Conservation (phyloP, 1,140 invertebrate species). For the Nylanderia fulva region DNA sequence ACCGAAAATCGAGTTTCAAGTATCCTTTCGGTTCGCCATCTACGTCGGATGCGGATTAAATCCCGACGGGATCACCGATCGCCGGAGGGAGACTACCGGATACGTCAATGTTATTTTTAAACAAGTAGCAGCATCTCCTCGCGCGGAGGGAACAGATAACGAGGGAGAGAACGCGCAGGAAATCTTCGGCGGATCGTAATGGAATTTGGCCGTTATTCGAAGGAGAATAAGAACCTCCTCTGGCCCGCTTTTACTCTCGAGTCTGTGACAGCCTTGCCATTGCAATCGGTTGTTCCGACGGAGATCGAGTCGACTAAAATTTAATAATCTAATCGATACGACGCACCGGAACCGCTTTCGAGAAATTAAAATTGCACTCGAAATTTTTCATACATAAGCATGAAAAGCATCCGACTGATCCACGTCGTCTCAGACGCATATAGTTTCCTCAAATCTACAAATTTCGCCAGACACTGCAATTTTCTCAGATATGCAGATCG, state of each 20-base stretch:
- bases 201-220: constrained; percentile 47
- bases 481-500: constrained; percentile 9
- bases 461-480: constrained; percentile 45
- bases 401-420: constrained; percentile 35
- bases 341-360: neutral
- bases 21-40: constrained; percentile 39
- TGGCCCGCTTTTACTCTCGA: neutral
- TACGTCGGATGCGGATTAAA: constrained; percentile 55
- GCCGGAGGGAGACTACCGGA: constrained; percentile 29
- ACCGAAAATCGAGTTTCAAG: constrained; percentile 63
- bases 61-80: constrained; percentile 56
- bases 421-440: constrained; percentile 19
- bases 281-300: constrained; percentile 6
- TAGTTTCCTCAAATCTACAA: constrained; percentile 38
- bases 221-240: constrained; percentile 53
- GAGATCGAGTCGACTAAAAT: neutral
- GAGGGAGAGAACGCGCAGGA: constrained; percentile 7
- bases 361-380: constrained; percentile 46
- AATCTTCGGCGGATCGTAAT: constrained; percentile 42
- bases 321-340: constrained; percentile 24
- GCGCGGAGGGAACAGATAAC: constrained; percentile 4
- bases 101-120: constrained; percentile 66
- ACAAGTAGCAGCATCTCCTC: constrained; percentile 52
- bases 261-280: neutral
- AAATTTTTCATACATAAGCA: constrained; percentile 13